Conservation (phyloP, 2,797 vertebrate species). For the Spizella passerina region DNA sequence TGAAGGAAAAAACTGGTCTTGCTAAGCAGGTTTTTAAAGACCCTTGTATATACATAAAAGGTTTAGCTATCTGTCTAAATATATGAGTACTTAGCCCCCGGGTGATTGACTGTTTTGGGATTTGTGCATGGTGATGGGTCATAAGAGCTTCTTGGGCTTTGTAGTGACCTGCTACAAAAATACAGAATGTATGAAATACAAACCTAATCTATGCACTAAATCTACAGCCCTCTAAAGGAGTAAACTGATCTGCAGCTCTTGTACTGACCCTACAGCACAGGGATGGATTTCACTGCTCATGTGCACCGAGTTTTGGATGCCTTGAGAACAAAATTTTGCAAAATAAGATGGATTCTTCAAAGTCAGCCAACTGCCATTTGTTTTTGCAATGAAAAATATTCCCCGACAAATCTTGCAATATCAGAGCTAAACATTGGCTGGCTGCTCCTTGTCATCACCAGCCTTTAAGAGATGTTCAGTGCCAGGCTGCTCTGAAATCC, state of each 20-base stretch:
- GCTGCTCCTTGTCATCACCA: accelerated
- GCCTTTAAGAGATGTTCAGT: background rate
- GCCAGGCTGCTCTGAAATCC: background rate
- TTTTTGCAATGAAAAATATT: background rate
- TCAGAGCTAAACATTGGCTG: background rate
- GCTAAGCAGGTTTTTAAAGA: background rate
- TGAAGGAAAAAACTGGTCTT: background rate
- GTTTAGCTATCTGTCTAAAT: background rate
- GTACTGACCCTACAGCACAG: background rate
- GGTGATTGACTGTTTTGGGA: accelerated
- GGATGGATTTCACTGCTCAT: background rate
- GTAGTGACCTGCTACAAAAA: background rate
- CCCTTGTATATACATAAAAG: background rate
- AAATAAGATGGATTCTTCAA: background rate
- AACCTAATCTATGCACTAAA: background rate
- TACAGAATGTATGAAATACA: background rate
- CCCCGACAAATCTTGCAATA: background rate
- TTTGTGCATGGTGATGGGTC: background rate
- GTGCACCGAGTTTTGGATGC: background rate
- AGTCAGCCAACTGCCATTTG: background rate
- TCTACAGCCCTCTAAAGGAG: background rate
- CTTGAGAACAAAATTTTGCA: background rate
- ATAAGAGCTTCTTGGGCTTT: background rate
- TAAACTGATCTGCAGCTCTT: background rate
- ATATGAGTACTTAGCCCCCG: background rate